Conservation (phyloP, 2,113 vertebrate genomes). For the Coracopsis vasa region DNA sequence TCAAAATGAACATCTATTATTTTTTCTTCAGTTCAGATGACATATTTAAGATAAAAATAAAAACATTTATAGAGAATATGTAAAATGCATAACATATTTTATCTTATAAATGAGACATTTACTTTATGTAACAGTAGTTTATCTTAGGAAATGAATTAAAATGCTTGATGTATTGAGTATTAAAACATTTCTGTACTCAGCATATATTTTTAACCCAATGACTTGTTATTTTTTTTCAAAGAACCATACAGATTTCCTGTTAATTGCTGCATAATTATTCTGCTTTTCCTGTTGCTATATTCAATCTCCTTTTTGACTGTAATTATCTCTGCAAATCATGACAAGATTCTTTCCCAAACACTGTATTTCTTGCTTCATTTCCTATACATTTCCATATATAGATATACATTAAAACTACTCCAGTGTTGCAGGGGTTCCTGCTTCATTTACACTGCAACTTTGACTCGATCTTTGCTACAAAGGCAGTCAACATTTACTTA, state of each 20-base stretch:
- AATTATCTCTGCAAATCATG: slow-evolving; percentile 70
- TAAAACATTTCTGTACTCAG: slow-evolving; percentile 56
- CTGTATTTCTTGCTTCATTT: slow-evolving; percentile 41
- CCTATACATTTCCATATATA: slow-evolving; percentile 22
- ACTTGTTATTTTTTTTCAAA: slow-evolving; percentile 21
- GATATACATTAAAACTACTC: neutral
- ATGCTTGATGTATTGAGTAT: slow-evolving; percentile 36
- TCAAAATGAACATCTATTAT: neutral
- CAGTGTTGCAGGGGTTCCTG: neutral
- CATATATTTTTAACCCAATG: slow-evolving; percentile 66
- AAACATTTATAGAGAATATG: neutral
- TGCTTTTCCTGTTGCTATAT: slow-evolving; percentile 55
- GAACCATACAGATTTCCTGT: slow-evolving; percentile 43
- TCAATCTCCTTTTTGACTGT: slow-evolving; percentile 35
- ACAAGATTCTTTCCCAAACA: slow-evolving; percentile 15
- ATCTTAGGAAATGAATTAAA: slow-evolving; percentile 40
- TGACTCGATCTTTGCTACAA: slow-evolving; percentile 42
- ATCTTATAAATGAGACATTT: neutral
- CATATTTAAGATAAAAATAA: neutral
- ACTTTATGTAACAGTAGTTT: slow-evolving; percentile 26
- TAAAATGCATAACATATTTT: neutral
- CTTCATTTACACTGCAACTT: slow-evolving; percentile 33
- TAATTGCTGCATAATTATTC: slow-evolving; percentile 71
- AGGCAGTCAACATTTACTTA: slow-evolving; percentile 51
- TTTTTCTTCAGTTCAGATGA: neutral